Conservation (phyloP, 2,113 vertebrate genomes). For the Rhinopomastus cyanomelas region DNA sequence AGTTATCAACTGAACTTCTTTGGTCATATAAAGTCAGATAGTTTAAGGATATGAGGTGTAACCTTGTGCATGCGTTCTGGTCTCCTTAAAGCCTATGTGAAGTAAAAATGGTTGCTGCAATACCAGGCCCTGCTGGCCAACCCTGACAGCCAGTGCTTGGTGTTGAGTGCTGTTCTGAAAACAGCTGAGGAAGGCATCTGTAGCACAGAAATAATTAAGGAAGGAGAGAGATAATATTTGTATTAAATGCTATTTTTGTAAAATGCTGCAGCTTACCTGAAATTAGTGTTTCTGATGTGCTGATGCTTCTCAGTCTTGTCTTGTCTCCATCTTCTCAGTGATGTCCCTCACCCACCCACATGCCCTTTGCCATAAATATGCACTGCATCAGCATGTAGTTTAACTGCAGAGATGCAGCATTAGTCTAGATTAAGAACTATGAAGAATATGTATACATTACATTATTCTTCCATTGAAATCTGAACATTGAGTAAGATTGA, state of each 20-base stretch:
- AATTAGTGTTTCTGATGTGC: background rate
- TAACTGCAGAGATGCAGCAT: background rate
- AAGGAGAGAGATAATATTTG: background rate
- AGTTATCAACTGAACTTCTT: background rate
- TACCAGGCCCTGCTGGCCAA: background rate
- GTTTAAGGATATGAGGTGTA: background rate
- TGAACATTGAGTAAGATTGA: background rate
- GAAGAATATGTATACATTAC: background rate
- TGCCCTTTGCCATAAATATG: background rate
- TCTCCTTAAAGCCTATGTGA: background rate
- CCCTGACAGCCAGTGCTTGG: rapidly evolving
- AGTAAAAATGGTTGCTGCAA: background rate
- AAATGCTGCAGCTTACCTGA: background rate
- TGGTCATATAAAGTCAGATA: background rate
- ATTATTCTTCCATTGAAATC: background rate
- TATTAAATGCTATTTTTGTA: background rate
- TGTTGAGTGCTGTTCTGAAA: background rate
- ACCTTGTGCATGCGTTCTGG: background rate
- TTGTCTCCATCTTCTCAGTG: background rate
- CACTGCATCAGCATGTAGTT: background rate
- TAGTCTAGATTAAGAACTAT: background rate
- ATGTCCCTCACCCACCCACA: background rate
- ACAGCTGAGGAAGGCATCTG: background rate
- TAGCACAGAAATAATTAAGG: background rate
- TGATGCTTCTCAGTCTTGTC: too few species aligned